phyloP scores from a whole-genome alignment of 1,140 invertebrate genomes.

The Drosophila carrolli region DNA sequence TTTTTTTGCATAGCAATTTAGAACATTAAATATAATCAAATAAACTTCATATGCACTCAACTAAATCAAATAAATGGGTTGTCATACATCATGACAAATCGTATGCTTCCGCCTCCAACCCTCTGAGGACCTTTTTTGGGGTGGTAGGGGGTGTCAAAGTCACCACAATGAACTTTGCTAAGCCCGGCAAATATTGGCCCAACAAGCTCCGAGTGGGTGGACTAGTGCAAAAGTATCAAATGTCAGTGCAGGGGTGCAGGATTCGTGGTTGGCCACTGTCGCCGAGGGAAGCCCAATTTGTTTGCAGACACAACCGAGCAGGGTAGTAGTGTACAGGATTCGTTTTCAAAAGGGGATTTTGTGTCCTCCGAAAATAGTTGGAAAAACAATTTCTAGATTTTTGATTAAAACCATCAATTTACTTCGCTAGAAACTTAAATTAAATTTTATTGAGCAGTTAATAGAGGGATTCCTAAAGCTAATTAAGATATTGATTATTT shows the following conservation, averaged over 20 bases:
- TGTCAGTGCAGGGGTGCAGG: constrained; percentile 55
- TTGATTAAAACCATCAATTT: background rate
- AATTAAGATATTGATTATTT: too few relatives aligned
- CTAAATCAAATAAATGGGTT: constrained; percentile 63
- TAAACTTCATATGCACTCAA: constrained; percentile 49
- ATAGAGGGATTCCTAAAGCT: too few relatives aligned
- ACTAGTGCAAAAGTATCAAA: constrained; percentile 58
- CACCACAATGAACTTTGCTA: constrained; percentile 64
- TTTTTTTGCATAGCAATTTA: constrained; percentile 27
- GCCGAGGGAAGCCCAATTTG: constrained; percentile 70
- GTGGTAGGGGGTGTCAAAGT: constrained; percentile 46
- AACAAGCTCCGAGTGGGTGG: constrained; percentile 54
- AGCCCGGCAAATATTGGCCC: constrained; percentile 68
- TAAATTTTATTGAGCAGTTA: too few relatives aligned
- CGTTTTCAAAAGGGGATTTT: background rate
- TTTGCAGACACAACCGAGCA: constrained; percentile 39
- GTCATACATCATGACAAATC: constrained; percentile 68
- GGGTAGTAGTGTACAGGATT: constrained; percentile 6
- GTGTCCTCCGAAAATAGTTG: background rate
- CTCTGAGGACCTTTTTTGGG: background rate
- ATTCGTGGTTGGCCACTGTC: constrained; percentile 61
- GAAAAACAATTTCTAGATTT: background rate
- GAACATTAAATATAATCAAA: constrained; percentile 58
- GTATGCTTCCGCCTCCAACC: constrained; percentile 33
- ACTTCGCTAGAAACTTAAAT: too few relatives aligned